Percentiles rank a stretch among this genome's conserved stretches.
phyloP scores from a whole-genome alignment of 1,140 invertebrate genomes.

The Pseudomyrmex pallidus region DNA sequence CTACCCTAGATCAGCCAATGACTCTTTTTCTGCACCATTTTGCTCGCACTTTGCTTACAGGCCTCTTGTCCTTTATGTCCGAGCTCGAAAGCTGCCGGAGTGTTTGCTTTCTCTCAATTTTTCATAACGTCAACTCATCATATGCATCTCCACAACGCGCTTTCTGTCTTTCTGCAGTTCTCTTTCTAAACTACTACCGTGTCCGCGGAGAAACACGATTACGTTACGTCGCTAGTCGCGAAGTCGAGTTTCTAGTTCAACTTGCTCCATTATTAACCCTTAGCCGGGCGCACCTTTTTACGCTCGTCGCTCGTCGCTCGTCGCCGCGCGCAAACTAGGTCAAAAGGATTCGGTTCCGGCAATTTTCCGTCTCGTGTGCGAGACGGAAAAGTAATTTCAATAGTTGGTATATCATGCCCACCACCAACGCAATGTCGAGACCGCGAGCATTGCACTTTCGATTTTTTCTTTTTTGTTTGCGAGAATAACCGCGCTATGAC shows the following conservation, averaged over 20 bases:
- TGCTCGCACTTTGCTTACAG: conserved; percentile 7
- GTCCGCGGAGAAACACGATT: conserved; percentile 47
- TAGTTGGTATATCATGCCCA: conserved; percentile 1
- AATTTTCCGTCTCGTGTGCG: conserved; percentile 7
- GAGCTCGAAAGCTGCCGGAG: conserved; percentile 37
- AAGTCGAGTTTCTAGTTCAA: conserved; percentile 43
- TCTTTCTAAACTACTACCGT: conserved; percentile 19
- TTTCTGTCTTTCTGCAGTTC: neutral
- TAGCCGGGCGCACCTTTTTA: conserved; percentile 34
- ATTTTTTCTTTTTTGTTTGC: conserved; percentile 2
- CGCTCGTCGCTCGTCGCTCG: neutral
- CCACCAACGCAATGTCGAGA: neutral
- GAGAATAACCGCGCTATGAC: neutral
- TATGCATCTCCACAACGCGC: conserved; percentile 9
- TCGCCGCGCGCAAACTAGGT: conserved; percentile 31
- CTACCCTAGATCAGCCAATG: conserved; percentile 23
- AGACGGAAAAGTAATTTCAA: conserved; percentile 20
- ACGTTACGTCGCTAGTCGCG: conserved; percentile 22
- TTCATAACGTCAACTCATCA: conserved; percentile 62
- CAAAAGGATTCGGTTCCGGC: conserved; percentile 39
- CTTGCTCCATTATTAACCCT: conserved; percentile 54
- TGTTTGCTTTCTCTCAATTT: conserved; percentile 73
- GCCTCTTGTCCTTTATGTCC: conserved; percentile 28
- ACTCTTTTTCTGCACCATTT: conserved; percentile 28
- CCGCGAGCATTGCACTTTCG: neutral